A percentile compares a stretch with the other conserved stretches of the same genome.
Conservation (phyloP, 2,888 invertebrate genomes). For the Sesamia inferens region DNA sequence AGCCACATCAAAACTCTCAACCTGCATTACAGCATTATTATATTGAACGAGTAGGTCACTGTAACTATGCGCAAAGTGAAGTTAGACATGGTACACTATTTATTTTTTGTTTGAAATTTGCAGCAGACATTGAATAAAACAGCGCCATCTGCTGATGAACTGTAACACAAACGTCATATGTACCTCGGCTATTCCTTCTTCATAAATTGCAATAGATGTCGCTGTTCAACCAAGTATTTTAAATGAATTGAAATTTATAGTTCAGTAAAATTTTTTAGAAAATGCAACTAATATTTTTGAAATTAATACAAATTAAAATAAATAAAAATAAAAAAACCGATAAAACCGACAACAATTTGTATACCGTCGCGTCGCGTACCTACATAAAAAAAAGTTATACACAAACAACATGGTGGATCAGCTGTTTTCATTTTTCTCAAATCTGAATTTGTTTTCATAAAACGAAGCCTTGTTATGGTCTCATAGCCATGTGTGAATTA, state of each 20-base stretch:
- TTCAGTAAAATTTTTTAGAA: background rate
- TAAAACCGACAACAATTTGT: slow-evolving; percentile 49
- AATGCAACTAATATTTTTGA: background rate
- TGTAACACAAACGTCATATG: background rate
- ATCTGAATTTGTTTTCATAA: slow-evolving; percentile 83
- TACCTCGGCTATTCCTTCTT: background rate
- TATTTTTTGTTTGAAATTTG: background rate
- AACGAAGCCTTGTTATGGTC: slow-evolving; percentile 87
- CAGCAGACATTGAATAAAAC: background rate
- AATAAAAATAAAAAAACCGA: slow-evolving; percentile 36
- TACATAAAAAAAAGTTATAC: slow-evolving; percentile 82
- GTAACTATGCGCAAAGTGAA: too few species aligned
- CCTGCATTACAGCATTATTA: too few species aligned
- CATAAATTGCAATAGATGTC: slow-evolving; percentile 31
- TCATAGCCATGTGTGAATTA: slow-evolving; percentile 90
- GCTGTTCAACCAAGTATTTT: fast-evolving
- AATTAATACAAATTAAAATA: background rate
- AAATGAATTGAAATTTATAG: background rate
- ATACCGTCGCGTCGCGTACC: slow-evolving; percentile 44
- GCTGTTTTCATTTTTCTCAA: slow-evolving; percentile 89
- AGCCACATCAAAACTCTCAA: too few species aligned
- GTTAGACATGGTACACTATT: background rate
- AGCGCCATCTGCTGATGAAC: slow-evolving; percentile 22
- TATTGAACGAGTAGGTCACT: too few species aligned
- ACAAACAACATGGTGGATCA: slow-evolving; percentile 92